Evolutionary conservation across 1,140 invertebrate genomes (phyloP), one percentile per base, ranked within the genome.

Genomic region (Drosophila fuyamai): DNA sequence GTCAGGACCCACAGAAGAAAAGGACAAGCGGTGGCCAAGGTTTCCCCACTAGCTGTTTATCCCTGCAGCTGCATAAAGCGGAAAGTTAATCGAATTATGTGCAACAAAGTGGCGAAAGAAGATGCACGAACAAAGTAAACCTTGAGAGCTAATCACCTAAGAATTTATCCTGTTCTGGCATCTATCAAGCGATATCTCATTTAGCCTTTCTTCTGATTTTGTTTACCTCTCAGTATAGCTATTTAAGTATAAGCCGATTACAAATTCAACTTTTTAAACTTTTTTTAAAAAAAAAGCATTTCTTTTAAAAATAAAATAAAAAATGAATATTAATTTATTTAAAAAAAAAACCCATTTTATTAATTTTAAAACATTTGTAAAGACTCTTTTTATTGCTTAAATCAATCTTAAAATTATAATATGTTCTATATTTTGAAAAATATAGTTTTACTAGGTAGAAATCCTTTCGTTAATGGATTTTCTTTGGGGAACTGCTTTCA

Each of bases 11-110:
- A 14, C 40, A 43, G 27, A 27, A 3, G 29, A 13, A 35, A 12
- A 13, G 47, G 36, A 35, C 27, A 41, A 35, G 40, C 29, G n/a
- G 29, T 44, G 44, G 55, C 8, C 29, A 6, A 13, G 32, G 8
- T 16, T 35, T 14, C 7, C 14, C 1, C 9, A 27, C 9, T 10
- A 14, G 44, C 40, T 8, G 5, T n/a, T 7, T 18, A 36, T 38
- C 9, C 51, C 51, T 38, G 32, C 51, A 35, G 29, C 54, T 63
- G 53, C 29, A 46, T 27, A 16, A 59, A 27, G 29, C 8, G 10
- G n/a, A 43, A 35, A 36, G 41, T 46, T 46, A 10, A 65, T 65
- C n/a, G 55, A 35, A 61, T 60, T 60, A 60, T 46, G 41, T 27
- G 61, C 55, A 41, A 43, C 50, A 27, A 63, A 63, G 40, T 36